Conservation (phyloP, 2,888 invertebrate species). For the Philereme transversata region DNA sequence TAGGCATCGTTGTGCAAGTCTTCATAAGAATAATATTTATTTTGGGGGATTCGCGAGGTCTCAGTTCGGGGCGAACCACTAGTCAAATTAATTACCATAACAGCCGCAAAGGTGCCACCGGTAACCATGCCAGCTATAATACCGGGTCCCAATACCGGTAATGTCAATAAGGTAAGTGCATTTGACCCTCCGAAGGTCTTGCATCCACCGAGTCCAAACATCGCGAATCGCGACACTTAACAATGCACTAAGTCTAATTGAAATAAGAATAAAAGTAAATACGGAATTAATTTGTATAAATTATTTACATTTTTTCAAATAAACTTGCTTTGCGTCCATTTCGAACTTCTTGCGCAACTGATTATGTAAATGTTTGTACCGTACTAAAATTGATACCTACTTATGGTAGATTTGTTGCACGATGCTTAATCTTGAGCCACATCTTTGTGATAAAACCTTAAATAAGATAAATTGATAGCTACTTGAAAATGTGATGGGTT, state of each 20-base stretch:
- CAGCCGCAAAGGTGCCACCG: slow-evolving; percentile 41
- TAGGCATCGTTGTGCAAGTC: no score
- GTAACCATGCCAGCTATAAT: slow-evolving; percentile 47
- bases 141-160: slow-evolving; percentile 54
- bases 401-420: slow-evolving; percentile 23
- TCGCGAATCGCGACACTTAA: neutral
- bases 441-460: slow-evolving; percentile 20
- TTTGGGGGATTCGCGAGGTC: no score
- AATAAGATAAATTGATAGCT: neutral
- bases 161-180: slow-evolving; percentile 43
- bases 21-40: no score
- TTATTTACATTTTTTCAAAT: no score
- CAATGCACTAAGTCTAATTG: no score
- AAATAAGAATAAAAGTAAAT: no score
- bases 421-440: slow-evolving; percentile 19
- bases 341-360: slow-evolving; percentile 6
- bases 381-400: slow-evolving; percentile 29
- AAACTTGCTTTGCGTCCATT: no score
- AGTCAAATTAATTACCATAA: slow-evolving; percentile 34
- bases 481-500: slow-evolving; percentile 10
- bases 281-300: no score
- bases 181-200: slow-evolving; percentile 46
- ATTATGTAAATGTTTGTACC: slow-evolving; percentile 16
- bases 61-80: no score
- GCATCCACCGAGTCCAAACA: slow-evolving; percentile 42